Conservation (phyloP, 1,140 invertebrate species). For the Bombyx mandarina region DNA sequence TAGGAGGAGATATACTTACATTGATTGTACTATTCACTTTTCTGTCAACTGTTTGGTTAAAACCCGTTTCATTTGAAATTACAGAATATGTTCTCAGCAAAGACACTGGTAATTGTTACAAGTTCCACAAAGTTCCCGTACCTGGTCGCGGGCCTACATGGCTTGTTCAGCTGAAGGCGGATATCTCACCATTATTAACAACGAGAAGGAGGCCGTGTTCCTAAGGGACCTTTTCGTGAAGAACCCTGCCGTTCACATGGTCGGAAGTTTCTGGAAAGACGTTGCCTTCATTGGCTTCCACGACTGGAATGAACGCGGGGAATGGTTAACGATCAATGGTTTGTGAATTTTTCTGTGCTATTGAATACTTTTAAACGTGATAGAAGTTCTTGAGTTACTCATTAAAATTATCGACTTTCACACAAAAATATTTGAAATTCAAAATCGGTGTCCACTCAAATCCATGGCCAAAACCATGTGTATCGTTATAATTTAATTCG, state of each 20-base stretch:
- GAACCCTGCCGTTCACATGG: constrained; percentile 8
- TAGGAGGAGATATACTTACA: neutral
- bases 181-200: constrained; percentile 40
- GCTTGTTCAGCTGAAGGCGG: constrained; percentile 33
- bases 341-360: too few relatives aligned
- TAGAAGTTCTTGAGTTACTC: too few relatives aligned
- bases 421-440: too few relatives aligned
- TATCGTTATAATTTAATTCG: too few relatives aligned
- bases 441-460: too few relatives aligned
- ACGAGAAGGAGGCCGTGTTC: constrained; percentile 20
- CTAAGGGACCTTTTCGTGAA: constrained; percentile 8
- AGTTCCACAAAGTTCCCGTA: constrained; percentile 18
- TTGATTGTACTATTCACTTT: neutral
- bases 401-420: too few relatives aligned
- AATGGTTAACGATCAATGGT: constrained; percentile 21
- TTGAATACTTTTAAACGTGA: too few relatives aligned
- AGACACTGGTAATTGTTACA: constrained; percentile 9
- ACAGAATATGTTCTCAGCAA: constrained; percentile 16
- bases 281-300: constrained; percentile 36
- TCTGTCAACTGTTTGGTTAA: neutral
- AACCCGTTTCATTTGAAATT: constrained; percentile 11
- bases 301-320: constrained; percentile 31
- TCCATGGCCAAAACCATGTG: too few relatives aligned
- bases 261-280: constrained; percentile 30
- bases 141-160: constrained; percentile 25